These are phyloP conservation scores for Phalloptychus januarius DNA, from an alignment of 2,797 vertebrate species.

Conservation along the genomic window DNA sequence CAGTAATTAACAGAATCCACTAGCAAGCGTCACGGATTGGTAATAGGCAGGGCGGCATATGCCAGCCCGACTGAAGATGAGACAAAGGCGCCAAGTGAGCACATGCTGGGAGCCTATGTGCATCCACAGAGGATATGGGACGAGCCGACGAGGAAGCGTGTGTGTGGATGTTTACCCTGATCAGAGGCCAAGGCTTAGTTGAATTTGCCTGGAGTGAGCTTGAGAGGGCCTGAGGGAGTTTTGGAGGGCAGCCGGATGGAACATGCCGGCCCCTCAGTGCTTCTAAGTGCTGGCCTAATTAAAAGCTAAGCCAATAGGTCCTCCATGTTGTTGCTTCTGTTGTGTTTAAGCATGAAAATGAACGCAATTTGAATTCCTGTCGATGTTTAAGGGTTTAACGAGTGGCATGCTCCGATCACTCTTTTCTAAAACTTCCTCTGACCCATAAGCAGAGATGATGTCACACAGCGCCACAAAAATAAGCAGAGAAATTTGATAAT, in stretches of 20 bases:
- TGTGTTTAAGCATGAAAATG: conserved; percentile 17
- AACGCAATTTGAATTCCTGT: neutral
- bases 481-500: too few relatives aligned
- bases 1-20: conserved; percentile 66
- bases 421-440: neutral
- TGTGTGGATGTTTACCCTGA: conserved; percentile 52
- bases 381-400: conserved; percentile 2
- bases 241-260: conserved; percentile 62
- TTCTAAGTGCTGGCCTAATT: conserved; percentile 67
- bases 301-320: conserved; percentile 60
- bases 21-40: conserved; percentile 47
- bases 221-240: conserved; percentile 54
- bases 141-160: conserved; percentile 27
- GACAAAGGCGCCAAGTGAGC: conserved; percentile 31
- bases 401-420: too few relatives aligned
- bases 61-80: conserved; percentile 30
- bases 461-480: neutral
- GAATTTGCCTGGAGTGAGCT: conserved; percentile 60
- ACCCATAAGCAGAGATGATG: neutral
- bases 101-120: conserved; percentile 14
- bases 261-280: conserved; percentile 62
- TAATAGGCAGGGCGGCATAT: conserved; percentile 23
- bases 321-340: conserved; percentile 33
- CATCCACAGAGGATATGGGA: conserved; percentile 34
- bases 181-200: conserved; percentile 59